Conservation (phyloP, 2,113 vertebrate species). For the Eolophus roseicapilla region DNA sequence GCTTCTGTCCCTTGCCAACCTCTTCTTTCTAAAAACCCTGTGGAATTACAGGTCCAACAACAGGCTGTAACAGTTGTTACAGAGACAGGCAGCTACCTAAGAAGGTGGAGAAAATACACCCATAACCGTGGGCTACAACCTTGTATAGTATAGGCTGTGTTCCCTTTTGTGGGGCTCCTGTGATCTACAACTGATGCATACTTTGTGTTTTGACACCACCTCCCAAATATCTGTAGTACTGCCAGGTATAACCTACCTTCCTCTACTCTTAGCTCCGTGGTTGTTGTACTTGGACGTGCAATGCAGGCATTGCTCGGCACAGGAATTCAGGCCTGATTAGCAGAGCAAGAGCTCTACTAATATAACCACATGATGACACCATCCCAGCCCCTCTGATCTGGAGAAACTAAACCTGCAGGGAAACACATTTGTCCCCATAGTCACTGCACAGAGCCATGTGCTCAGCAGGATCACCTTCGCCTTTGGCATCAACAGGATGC, state of each 20-base stretch:
- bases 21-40: neutral
- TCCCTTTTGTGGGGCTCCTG: neutral
- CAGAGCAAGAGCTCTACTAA: neutral
- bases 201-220: accelerated
- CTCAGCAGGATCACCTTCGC: neutral
- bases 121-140: neutral
- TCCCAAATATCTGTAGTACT: neutral
- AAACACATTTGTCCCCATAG: neutral
- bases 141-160: neutral
- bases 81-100: neutral
- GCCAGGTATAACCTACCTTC: neutral
- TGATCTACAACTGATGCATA: neutral
- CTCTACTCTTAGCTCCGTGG: neutral
- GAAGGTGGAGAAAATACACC: neutral
- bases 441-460: neutral
- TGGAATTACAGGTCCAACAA: neutral
- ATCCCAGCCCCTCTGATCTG: neutral
- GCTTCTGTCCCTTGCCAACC: neutral
- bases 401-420: neutral
- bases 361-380: accelerated
- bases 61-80: neutral
- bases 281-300: neutral
- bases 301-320: neutral
- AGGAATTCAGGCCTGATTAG: neutral
- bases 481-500: neutral